Conservation (phyloP, 2,113 vertebrate genomes). For the Delphinus delphis region DNA sequence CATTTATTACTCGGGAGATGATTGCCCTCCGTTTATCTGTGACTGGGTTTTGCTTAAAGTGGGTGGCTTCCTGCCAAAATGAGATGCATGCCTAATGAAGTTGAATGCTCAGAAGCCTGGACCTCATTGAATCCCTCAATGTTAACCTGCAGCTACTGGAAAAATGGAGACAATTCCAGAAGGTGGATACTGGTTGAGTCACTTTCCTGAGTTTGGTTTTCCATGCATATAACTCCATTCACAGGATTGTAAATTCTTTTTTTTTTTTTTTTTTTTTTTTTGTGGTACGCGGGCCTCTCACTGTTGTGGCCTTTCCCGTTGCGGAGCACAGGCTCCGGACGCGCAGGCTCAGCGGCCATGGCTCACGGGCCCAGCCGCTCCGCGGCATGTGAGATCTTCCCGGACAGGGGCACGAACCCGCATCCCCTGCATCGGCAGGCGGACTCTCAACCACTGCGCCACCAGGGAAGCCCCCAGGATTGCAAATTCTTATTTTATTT, state of each 20-base stretch:
- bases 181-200: neutral
- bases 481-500: slow-evolving; percentile 46
- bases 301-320: too few relatives aligned
- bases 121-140: neutral
- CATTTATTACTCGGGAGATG: slow-evolving; percentile 16
- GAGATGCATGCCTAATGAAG: slow-evolving; percentile 3
- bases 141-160: neutral
- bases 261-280: neutral
- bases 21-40: neutral
- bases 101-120: neutral
- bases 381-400: too few relatives aligned
- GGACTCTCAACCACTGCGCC: too few relatives aligned
- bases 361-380: too few relatives aligned
- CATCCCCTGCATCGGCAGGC: too few relatives aligned
- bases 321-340: too few relatives aligned
- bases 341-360: too few relatives aligned
- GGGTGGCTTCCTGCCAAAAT: slow-evolving; percentile 20
- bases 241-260: slow-evolving; percentile 15
- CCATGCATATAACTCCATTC: neutral
- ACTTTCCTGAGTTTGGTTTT: slow-evolving; percentile 13
- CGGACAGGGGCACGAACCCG: too few relatives aligned
- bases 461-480: neutral
- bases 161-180: neutral
- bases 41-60: neutral
- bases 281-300: too few relatives aligned